Evolutionary conservation across 1,140 invertebrate genomes (phyloP), one percentile per base, ranked within the genome.

Genomic region (Meloidogyne floridensis): DNA sequence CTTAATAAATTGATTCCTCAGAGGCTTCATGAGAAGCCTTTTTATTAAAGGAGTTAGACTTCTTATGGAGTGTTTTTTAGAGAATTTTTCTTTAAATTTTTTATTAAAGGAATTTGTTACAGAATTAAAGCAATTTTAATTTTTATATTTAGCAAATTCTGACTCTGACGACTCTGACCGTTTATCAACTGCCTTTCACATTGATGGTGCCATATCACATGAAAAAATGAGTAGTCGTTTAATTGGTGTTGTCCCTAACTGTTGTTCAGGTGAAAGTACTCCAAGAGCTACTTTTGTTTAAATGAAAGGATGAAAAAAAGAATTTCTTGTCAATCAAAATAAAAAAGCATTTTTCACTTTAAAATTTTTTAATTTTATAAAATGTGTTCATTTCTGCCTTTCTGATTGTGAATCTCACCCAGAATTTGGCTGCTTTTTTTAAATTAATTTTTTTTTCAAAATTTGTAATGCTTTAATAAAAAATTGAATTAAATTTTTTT

Each of bases 121-220:
- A 32, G 32, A 32, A 32, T 32, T 32, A 32, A 32, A 32, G 7
- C 47, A 47, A 6, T 47, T 47, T 47, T 47, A 65, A 13, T n/a
- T 18, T 72, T 71, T 65, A 8, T 72, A 65, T 32, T 32, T 20
- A 47, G 10, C 72, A 51, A 70, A 89, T 80, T 88, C 86, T 5
- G 88, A 89, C 76, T 86, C 77, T 59, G 86, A 89, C 15, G 87
- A 88, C 70, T 87, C 87, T 20, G 87, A 89, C 18, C 85, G 90
- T 74, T 83, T 87, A 53, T 84, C 89, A 7, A 86, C 87, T 15
- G 88, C 87, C 9, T 89, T 89, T 81, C 88, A 89, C 73, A 82
- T 89, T 51, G 87, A 89, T 72, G 88, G 88, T 18, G 89, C 90
- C 20, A 85, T 89, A 32, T 83, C 87, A 18, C 86, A 89, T 59